Evolutionary conservation across 2,888 invertebrate genomes (phyloP).

Genomic region (Mythimna albipuncta): DNA sequence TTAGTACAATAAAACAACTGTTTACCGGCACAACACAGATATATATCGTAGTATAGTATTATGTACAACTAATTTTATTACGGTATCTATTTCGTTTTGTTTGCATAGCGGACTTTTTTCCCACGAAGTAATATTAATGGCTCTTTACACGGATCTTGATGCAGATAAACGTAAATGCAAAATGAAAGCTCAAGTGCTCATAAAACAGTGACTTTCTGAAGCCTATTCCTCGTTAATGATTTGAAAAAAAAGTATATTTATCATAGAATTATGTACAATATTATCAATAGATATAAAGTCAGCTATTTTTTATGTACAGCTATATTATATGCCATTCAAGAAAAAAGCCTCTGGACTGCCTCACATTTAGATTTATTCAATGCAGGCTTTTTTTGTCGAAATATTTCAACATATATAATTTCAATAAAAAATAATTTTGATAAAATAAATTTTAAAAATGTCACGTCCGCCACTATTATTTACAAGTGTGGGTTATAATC

Average conservation of each 20-base stretch:
- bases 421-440: too few relatives aligned
- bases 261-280: too few relatives aligned
- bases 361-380: too few relatives aligned
- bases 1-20: constrained; percentile 30
- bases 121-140: constrained; percentile 31
- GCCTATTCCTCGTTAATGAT: too few relatives aligned
- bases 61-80: constrained; percentile 13
- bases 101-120: constrained; percentile 42
- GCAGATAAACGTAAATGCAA: constrained; percentile 30
- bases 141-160: constrained; percentile 3
- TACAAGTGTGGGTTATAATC: constrained; percentile 12
- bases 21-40: constrained; percentile 19
- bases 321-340: too few relatives aligned
- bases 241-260: too few relatives aligned
- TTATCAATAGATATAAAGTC: too few relatives aligned
- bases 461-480: constrained; percentile 7
- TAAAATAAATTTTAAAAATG: neutral
- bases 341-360: too few relatives aligned
- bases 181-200: neutral
- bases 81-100: constrained; percentile 11
- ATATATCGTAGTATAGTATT: constrained; percentile 6
- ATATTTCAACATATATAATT: too few relatives aligned
- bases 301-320: too few relatives aligned
- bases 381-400: too few relatives aligned
- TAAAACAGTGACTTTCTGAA: too few relatives aligned